These are phyloP conservation scores for Ictidomys tridecemlineatus DNA, from an alignment of 2,113 vertebrate genomes.

Conservation along the genomic window DNA sequence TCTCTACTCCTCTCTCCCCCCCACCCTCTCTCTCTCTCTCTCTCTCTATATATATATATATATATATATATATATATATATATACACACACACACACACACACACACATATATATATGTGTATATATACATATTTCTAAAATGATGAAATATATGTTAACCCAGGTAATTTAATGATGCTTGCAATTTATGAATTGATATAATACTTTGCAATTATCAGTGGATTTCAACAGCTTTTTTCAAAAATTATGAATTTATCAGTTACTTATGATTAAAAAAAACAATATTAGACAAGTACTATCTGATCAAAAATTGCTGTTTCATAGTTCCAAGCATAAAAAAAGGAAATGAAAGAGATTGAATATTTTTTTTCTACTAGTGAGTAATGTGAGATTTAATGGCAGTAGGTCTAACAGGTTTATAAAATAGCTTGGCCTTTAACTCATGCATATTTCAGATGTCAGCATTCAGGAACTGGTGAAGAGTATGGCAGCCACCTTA, in stretches of 20 bases:
- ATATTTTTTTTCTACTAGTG: constrained; percentile 37
- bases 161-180: background rate
- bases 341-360: constrained; percentile 47
- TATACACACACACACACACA: too few species aligned
- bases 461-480: constrained; percentile 80
- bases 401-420: constrained; percentile 73
- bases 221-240: background rate
- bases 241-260: background rate
- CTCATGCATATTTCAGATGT: constrained; percentile 77
- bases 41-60: background rate
- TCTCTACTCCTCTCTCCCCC: background rate
- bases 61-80: background rate
- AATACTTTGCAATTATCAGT: background rate
- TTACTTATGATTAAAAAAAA: background rate
- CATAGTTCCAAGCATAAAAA: background rate
- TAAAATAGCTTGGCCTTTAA: constrained; percentile 73
- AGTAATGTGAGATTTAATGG: constrained; percentile 64
- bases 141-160: background rate
- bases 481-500: constrained; percentile 73
- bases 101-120: background rate
- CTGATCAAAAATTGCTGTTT: background rate
- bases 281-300: background rate
- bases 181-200: background rate
- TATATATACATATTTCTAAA: background rate
- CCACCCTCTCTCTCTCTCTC: too few species aligned